These are phyloP conservation scores for Nothocercus julius DNA, from an alignment of 2,113 vertebrate species.

Conservation along the genomic window DNA sequence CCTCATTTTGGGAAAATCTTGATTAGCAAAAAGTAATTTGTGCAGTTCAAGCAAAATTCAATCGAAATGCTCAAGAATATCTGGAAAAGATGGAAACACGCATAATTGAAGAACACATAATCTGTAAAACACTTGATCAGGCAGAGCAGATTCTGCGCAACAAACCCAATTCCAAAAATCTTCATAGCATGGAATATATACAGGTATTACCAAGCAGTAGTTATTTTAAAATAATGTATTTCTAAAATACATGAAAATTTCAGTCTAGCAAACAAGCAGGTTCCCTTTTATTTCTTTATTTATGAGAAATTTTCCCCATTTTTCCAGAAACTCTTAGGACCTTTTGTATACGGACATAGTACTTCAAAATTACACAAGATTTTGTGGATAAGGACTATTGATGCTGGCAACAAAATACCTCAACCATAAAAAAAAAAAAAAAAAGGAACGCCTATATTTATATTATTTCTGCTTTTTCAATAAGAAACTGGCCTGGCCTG, in stretches of 20 bases:
- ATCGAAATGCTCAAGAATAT: not conserved
- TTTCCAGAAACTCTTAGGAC: not conserved
- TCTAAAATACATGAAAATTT: not conserved
- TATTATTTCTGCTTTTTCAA: not conserved
- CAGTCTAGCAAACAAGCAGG: not conserved
- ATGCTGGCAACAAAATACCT: not conserved
- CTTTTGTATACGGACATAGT: fast-evolving
- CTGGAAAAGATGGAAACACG: not conserved
- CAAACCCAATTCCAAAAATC: not conserved
- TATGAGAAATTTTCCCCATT: not conserved
- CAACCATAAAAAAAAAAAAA: not conserved
- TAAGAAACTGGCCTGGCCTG: fast-evolving
- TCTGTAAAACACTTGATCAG: not conserved
- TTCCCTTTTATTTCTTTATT: not conserved
- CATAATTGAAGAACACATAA: too few relatives aligned
- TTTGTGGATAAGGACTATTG: not conserved
- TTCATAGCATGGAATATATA: not conserved
- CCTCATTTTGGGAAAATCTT: not conserved
- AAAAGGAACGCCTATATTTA: not conserved
- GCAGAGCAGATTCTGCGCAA: not conserved
- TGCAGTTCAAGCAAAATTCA: not conserved
- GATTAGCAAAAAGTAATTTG: not conserved
- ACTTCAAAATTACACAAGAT: not conserved
- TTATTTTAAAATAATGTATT: fast-evolving
- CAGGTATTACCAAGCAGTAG: not conserved